Evolutionary conservation across 1,140 invertebrate species (phyloP).

Genomic region (Trichomalopsis sarcophagae): DNA sequence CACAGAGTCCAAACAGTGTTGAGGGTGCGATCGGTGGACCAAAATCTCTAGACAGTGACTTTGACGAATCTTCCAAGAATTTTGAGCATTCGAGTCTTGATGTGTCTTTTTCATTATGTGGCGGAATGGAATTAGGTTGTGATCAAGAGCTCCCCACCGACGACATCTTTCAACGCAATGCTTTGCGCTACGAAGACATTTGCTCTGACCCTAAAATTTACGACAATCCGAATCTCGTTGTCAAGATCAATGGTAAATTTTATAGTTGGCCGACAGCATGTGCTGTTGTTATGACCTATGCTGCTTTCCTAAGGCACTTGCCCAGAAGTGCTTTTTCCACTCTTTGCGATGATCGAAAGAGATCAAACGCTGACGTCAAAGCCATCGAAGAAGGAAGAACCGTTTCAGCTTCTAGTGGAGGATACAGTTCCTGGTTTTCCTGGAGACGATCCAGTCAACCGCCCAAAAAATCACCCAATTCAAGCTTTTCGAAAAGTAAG

Average conservation of each 20-base stretch:
- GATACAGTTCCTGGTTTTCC: constrained; percentile 78
- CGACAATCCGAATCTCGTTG: constrained; percentile 89
- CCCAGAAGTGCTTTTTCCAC: constrained; percentile 75
- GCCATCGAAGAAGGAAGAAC: background rate
- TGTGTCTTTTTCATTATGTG: constrained; percentile 87
- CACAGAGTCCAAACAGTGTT: constrained; percentile 93
- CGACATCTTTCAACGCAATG: constrained; percentile 83
- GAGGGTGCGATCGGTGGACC: constrained; percentile 83
- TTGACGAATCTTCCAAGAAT: constrained; percentile 79
- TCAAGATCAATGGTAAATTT: constrained; percentile 90
- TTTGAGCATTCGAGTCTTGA: constrained; percentile 66
- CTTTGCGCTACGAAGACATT: constrained; percentile 90
- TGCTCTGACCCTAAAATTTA: constrained; percentile 86
- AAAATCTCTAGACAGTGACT: constrained; percentile 87
- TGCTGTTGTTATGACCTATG: constrained; percentile 89
- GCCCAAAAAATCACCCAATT: constrained; percentile 61
- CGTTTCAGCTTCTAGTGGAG: constrained; percentile 35
- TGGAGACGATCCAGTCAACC: constrained; percentile 75
- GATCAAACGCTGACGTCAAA: constrained; percentile 50
- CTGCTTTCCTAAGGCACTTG: constrained; percentile 89
- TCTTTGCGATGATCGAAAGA: constrained; percentile 69
- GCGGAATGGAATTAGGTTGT: constrained; percentile 77
- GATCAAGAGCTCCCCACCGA: constrained; percentile 78
- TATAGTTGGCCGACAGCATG: constrained; percentile 92
- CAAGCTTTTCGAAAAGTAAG: constrained; percentile 46